phyloP scores from a whole-genome alignment of 2,113 vertebrate genomes.

The Syrrhaptes paradoxus region DNA sequence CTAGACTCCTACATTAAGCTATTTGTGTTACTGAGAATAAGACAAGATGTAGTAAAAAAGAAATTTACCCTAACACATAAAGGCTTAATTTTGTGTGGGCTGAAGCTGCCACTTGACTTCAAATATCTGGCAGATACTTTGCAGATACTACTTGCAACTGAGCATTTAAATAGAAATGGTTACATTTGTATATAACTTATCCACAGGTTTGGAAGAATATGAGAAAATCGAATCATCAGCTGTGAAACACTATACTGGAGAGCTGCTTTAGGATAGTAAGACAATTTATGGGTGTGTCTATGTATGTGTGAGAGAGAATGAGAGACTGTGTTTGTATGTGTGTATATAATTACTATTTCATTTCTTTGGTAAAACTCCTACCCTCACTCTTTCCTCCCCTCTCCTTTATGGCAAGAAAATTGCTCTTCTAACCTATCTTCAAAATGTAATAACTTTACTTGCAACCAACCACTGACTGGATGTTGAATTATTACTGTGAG shows the following conservation, averaged over 20 bases:
- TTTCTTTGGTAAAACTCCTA: neutral
- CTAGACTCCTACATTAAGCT: neutral
- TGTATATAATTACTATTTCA: constrained; percentile 22
- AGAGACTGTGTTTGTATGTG: neutral
- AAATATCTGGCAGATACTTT: neutral
- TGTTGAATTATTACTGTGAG: constrained; percentile 79
- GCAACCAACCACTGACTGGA: constrained; percentile 77
- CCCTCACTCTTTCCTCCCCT: no score
- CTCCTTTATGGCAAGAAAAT: constrained; percentile 76
- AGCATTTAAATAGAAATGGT: neutral
- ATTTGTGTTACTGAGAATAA: neutral
- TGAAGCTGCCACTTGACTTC: neutral
- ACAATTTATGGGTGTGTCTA: neutral
- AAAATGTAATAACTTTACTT: constrained; percentile 83
- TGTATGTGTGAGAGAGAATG: neutral
- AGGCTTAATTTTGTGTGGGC: neutral
- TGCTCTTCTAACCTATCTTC: constrained; percentile 74
- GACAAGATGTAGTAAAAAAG: neutral
- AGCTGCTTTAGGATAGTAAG: neutral
- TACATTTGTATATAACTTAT: neutral
- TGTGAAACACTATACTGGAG: neutral
- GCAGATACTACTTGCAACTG: neutral
- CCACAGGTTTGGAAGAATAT: neutral
- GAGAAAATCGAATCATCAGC: neutral
- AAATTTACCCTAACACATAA: neutral